Conservation (phyloP, 2,797 vertebrate species). For the Anguilla pacifica region DNA sequence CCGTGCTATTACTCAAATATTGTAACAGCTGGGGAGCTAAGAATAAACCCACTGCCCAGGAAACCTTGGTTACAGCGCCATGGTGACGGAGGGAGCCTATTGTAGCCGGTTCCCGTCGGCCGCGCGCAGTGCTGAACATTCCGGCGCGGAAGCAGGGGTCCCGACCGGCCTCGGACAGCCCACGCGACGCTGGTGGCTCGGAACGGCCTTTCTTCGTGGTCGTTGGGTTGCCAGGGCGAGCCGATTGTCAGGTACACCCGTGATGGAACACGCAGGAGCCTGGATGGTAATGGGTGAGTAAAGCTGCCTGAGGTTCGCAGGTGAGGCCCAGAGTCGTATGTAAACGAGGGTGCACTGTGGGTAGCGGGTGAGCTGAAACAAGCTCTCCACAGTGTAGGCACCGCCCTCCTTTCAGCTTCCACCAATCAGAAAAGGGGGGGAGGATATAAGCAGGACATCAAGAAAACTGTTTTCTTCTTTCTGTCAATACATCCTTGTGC, state of each 20-base stretch:
- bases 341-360: neutral
- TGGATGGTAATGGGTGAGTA: neutral
- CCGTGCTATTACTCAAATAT: slow-evolving; percentile 53
- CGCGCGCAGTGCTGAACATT: neutral
- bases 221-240: neutral
- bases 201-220: neutral
- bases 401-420: neutral
- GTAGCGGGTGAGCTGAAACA: neutral
- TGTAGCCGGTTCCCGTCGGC: neutral
- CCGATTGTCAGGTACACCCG: neutral
- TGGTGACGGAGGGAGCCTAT: slow-evolving; percentile 40
- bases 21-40: slow-evolving; percentile 48
- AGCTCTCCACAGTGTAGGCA: neutral
- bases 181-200: neutral
- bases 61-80: slow-evolving; percentile 46
- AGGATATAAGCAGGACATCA: neutral
- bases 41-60: slow-evolving; percentile 46
- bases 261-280: neutral
- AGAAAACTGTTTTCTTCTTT: neutral
- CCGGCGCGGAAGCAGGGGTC: neutral
- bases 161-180: neutral
- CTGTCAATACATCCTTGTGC: neutral
- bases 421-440: neutral
- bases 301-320: neutral
- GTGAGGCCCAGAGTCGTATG: neutral